These are phyloP conservation scores for Archaeoteleia sp. DNA, from an alignment of 2,888 invertebrate genomes.

Conservation along the genomic window DNA sequence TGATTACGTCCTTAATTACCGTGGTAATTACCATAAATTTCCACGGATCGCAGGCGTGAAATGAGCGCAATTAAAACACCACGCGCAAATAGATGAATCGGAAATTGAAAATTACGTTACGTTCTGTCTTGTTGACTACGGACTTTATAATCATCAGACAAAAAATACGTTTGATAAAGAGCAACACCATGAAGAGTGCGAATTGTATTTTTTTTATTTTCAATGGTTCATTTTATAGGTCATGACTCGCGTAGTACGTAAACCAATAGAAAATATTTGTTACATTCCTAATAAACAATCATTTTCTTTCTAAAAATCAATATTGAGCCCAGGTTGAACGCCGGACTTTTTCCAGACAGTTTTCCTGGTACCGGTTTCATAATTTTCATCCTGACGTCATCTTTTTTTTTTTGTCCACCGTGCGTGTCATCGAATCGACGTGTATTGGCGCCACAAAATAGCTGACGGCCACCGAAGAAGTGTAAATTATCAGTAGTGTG, in stretches of 20 bases:
- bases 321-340: no score
- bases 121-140: slow-evolving; percentile 19
- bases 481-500: slow-evolving; percentile 69
- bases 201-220: slow-evolving; percentile 62
- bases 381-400: no score
- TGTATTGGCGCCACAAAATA: slow-evolving; percentile 17
- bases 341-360: no score
- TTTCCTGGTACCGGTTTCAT: no score
- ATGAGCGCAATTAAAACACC: slow-evolving; percentile 40
- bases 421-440: slow-evolving; percentile 18
- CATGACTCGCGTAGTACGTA: no score
- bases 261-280: no score
- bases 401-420: no score
- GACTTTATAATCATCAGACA: slow-evolving; percentile 1
- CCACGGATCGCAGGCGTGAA: slow-evolving; percentile 39
- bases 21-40: slow-evolving; percentile 43
- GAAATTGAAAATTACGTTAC: slow-evolving; percentile 37
- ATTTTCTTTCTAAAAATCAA: no score
- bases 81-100: slow-evolving; percentile 37
- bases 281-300: no score
- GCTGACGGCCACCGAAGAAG: slow-evolving; percentile 37
- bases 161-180: not conserved
- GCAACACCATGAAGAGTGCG: slow-evolving; percentile 57
- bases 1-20: slow-evolving; percentile 57
- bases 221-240: no score